These are phyloP conservation scores for Procavia capensis DNA, from an alignment of 2,113 vertebrate species.

Conservation along the genomic window DNA sequence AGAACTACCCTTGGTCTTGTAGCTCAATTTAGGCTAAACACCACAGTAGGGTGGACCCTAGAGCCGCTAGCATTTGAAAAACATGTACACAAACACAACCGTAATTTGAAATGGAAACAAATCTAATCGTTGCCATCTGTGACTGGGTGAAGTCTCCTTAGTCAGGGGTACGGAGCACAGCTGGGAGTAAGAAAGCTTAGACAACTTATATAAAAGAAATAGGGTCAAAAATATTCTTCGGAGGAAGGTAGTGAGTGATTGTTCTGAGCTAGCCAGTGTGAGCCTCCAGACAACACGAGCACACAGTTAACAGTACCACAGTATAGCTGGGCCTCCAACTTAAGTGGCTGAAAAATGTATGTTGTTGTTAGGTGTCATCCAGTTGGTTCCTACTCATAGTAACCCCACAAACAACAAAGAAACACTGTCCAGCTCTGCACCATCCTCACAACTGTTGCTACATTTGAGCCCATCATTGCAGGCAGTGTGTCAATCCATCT, in stretches of 20 bases:
- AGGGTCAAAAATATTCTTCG: background rate
- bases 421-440: no score
- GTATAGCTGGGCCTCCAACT: background rate
- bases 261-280: background rate
- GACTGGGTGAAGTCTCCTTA: background rate
- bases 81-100: slow-evolving; percentile 33
- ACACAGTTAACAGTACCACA: background rate
- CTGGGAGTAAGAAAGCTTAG: background rate
- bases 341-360: background rate
- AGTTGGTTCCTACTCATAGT: no score
- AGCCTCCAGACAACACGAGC: background rate
- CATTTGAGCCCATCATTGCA: no score
- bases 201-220: background rate
- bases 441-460: no score
- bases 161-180: background rate
- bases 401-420: background rate
- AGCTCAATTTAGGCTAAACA: slow-evolving; percentile 73
- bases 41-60: slow-evolving; percentile 52
- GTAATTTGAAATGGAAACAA: slow-evolving; percentile 72
- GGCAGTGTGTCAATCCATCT: no score
- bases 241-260: background rate
- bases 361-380: background rate
- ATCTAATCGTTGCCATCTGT: slow-evolving; percentile 60
- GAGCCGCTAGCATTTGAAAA: slow-evolving; percentile 61
- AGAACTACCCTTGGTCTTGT: slow-evolving; percentile 64